These are phyloP conservation scores for Barbus barbus DNA, from an alignment of 2,113 vertebrate genomes.

Conservation along the genomic window DNA sequence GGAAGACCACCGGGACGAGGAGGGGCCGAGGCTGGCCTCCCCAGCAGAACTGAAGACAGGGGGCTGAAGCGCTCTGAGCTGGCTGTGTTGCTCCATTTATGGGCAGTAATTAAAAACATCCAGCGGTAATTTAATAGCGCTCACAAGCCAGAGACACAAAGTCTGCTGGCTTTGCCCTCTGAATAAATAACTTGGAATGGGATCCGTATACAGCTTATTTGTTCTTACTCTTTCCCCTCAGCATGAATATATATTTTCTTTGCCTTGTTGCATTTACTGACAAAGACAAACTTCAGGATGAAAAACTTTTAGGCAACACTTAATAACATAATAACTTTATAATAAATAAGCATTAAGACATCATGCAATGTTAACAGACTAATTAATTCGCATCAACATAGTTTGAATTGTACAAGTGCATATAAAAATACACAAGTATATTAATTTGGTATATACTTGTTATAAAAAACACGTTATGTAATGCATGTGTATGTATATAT, in stretches of 20 bases:
- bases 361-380: background rate
- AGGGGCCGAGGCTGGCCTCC: conserved; percentile 79
- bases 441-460: no score
- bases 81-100: conserved; percentile 84
- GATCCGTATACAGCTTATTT: conserved; percentile 75
- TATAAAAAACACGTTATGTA: no score
- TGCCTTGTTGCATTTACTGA: background rate
- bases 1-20: conserved; percentile 83
- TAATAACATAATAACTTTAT: background rate
- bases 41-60: conserved; percentile 27
- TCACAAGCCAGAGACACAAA: conserved; percentile 94
- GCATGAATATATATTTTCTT: conserved; percentile 10
- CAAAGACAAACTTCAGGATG: background rate
- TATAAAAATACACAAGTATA: background rate
- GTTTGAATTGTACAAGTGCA: background rate
- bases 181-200: conserved; percentile 88
- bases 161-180: conserved; percentile 86
- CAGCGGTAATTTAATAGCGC: conserved; percentile 96
- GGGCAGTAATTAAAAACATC: conserved; percentile 99
- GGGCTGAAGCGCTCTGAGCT: conserved; percentile 62
- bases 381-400: background rate
- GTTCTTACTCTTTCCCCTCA: conserved; percentile 52
- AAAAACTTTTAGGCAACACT: no score
- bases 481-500: no score
- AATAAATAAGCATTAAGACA: no score